These are phyloP conservation scores for Stictonetta naevosa DNA, from an alignment of 2,113 vertebrate species.

Conservation along the genomic window DNA sequence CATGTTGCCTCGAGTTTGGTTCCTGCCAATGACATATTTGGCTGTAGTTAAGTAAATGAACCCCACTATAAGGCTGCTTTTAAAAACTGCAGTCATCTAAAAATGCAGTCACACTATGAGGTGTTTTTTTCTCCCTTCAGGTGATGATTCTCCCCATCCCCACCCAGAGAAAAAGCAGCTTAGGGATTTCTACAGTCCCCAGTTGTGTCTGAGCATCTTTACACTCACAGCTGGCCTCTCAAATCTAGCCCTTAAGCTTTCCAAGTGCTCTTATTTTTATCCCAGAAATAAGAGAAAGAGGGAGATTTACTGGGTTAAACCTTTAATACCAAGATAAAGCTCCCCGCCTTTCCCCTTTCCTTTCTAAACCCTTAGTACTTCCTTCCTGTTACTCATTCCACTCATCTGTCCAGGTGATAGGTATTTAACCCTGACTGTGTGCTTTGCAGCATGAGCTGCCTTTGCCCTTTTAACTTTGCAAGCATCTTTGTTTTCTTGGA, in stretches of 20 bases:
- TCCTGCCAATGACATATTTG: not conserved
- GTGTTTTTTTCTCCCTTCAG: not conserved
- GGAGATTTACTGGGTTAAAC: constrained; percentile 45
- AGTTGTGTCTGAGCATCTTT: constrained; percentile 13
- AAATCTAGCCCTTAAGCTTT: constrained; percentile 40
- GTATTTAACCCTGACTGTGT: not conserved
- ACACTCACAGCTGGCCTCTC: not conserved
- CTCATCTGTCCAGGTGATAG: not conserved
- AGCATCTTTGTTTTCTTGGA: not conserved
- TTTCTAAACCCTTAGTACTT: constrained; percentile 15
- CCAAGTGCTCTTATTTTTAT: constrained; percentile 43
- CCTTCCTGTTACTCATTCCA: not conserved
- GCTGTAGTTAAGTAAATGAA: not conserved
- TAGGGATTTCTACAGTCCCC: constrained; percentile 9
- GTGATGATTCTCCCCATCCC: not conserved
- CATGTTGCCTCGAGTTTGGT: not conserved
- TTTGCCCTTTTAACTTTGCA: not conserved
- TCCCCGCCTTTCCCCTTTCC: not conserved
- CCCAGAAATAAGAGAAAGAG: constrained; percentile 36
- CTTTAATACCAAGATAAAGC: constrained; percentile 38
- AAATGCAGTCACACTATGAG: not conserved
- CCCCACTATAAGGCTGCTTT: not conserved
- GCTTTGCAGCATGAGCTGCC: not conserved
- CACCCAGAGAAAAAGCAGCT: not conserved
- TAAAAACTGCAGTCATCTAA: not conserved